Evolutionary conservation across 2,888 invertebrate species (phyloP).

Genomic region (Lamellibrachia satsuma): DNA sequence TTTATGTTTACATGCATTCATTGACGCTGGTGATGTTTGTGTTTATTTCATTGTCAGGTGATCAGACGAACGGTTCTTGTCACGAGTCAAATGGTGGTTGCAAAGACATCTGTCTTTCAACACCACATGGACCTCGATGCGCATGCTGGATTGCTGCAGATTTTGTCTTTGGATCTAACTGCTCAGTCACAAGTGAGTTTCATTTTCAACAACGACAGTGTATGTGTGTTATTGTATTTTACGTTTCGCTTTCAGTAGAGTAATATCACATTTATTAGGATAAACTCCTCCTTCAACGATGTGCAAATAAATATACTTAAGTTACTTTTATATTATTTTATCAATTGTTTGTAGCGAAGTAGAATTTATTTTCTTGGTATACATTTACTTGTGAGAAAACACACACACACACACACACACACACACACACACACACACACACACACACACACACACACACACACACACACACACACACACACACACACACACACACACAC

Average conservation of each 20-base stretch:
- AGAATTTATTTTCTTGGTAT: too few species aligned
- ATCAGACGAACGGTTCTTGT: not conserved
- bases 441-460: too few species aligned
- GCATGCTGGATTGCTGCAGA: not conserved
- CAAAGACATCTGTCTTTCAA: not conserved
- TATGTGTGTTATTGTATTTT: too few species aligned
- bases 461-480: too few species aligned
- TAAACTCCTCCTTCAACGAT: not conserved
- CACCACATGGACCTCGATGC: not conserved
- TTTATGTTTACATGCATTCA: not conserved
- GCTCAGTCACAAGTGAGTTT: not conserved
- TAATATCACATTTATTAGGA: not conserved
- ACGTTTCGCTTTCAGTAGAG: too few species aligned
- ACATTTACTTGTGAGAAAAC: too few species aligned
- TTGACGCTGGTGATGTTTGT: not conserved
- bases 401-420: too few species aligned
- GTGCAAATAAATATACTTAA: not conserved
- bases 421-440: too few species aligned
- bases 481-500: too few species aligned
- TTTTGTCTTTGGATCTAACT: not conserved
- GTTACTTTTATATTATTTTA: too few species aligned
- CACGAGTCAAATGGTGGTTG: not conserved
- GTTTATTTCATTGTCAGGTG: not conserved
- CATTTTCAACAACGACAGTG: not conserved
- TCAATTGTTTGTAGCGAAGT: too few species aligned